phyloP scores from a whole-genome alignment of 2,888 invertebrate genomes.

The Pseudanteris insignis region DNA sequence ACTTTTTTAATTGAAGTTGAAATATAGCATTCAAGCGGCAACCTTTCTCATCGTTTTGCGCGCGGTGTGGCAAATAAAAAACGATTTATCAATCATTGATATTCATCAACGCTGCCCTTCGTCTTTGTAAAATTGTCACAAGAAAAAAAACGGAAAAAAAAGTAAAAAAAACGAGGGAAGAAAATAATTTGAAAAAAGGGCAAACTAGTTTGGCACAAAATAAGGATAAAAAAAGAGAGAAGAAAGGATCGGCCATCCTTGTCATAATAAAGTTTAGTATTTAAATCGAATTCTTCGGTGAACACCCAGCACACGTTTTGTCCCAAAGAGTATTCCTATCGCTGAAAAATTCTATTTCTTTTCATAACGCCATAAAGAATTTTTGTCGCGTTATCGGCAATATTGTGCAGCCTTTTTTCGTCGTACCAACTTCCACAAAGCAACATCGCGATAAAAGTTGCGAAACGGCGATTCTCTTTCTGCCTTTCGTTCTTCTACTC shows the following conservation, averaged over 20 bases:
- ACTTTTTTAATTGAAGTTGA: slow-evolving; percentile 38
- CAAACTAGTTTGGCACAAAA: background rate
- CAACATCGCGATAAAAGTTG: slow-evolving; percentile 29
- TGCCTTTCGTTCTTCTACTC: slow-evolving; percentile 1
- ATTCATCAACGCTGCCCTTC: slow-evolving; percentile 10
- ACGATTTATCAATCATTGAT: slow-evolving; percentile 32
- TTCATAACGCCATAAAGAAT: slow-evolving; percentile 30
- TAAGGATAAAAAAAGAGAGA: background rate
- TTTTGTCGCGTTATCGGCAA: slow-evolving; percentile 27
- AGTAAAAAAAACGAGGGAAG: slow-evolving; percentile 4
- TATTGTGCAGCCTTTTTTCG: slow-evolving; percentile 25
- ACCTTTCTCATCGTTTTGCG: slow-evolving; percentile 10
- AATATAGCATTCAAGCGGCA: slow-evolving; percentile 14
- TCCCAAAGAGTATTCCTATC: slow-evolving; percentile 13
- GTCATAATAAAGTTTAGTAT: slow-evolving; percentile 27
- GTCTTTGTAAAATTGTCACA: slow-evolving; percentile 1
- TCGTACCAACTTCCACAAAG: slow-evolving; percentile 16
- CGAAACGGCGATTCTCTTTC: slow-evolving; percentile 18
- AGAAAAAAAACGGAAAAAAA: too few species aligned
- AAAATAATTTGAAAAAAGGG: background rate
- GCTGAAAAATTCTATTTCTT: slow-evolving; percentile 28
- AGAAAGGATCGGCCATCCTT: background rate
- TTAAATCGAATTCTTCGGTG: slow-evolving; percentile 20
- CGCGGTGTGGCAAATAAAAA: slow-evolving; percentile 12
- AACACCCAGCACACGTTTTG: slow-evolving; percentile 14